These are phyloP conservation scores for Aphelocoma californica DNA, from an alignment of 2,797 vertebrate genomes.

Conservation along the genomic window DNA sequence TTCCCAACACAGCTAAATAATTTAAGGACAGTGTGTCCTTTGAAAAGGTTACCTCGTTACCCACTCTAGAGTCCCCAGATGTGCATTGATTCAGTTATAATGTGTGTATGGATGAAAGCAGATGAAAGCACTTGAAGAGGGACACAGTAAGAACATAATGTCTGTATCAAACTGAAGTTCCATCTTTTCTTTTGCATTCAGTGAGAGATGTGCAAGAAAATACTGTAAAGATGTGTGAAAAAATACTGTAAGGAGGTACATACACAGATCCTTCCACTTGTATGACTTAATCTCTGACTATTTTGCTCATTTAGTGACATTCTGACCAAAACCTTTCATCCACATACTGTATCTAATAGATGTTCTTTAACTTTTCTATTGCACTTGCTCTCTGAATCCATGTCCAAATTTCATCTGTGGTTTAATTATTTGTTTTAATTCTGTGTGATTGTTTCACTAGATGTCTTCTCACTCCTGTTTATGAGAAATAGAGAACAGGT, in stretches of 20 bases:
- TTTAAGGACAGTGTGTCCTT: background rate
- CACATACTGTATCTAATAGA: background rate
- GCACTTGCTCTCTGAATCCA: background rate
- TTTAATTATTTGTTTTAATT: background rate
- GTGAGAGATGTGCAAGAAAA: background rate
- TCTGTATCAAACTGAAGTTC: background rate
- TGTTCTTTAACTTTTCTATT: background rate
- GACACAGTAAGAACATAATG: background rate
- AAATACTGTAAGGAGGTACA: background rate
- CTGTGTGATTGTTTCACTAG: background rate
- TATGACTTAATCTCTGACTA: background rate
- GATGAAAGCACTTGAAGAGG: background rate
- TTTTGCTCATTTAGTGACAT: background rate
- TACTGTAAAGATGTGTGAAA: background rate
- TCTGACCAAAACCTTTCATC: background rate
- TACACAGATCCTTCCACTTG: background rate
- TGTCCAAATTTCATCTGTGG: background rate
- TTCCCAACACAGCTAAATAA: background rate
- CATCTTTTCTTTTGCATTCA: background rate
- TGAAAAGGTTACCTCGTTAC: background rate
- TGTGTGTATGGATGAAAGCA: background rate
- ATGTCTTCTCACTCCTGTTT: background rate
- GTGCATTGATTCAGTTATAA: background rate
- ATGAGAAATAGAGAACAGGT: background rate
- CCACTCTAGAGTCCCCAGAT: background rate